These are phyloP conservation scores for Novumbra hubbsi DNA, from an alignment of 2,797 vertebrate species.

Conservation along the genomic window DNA sequence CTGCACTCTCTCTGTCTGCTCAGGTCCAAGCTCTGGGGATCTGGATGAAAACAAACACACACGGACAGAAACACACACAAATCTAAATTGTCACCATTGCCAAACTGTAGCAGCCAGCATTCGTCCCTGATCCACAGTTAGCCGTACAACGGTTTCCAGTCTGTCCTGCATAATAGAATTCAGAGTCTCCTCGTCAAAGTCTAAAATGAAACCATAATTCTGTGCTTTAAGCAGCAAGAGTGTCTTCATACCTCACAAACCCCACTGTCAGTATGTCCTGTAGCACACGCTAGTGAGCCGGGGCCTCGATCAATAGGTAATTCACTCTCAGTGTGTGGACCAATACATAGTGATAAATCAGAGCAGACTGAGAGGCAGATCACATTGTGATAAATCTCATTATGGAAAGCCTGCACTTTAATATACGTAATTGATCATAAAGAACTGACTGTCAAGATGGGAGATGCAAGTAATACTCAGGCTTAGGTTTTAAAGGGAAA, in stretches of 20 bases:
- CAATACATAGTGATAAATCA: constrained; percentile 43
- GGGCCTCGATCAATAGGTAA: constrained; percentile 45
- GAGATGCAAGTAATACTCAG: background rate
- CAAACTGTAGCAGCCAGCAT: background rate
- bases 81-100: background rate
- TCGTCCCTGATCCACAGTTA: background rate
- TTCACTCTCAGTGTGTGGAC: constrained; percentile 47
- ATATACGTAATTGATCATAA: constrained; percentile 23
- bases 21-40: constrained; percentile 44
- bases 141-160: background rate
- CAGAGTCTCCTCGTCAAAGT: constrained; percentile 28
- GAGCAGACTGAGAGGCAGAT: constrained; percentile 24
- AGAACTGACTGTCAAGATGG: constrained; percentile 7
- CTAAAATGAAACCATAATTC: constrained; percentile 26
- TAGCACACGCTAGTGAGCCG: constrained; percentile 18
- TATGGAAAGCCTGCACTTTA: constrained; percentile 20
- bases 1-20: constrained; percentile 60
- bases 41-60: background rate
- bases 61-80: constrained; percentile 7
- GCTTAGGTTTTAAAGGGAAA: background rate
- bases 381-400: constrained; percentile 30
- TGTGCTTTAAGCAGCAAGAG: constrained; percentile 28
- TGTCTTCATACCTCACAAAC: constrained; percentile 30
- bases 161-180: constrained; percentile 10
- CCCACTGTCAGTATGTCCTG: constrained; percentile 12